Conservation (phyloP, 2,113 vertebrate species). For the Anhinga rufa region DNA sequence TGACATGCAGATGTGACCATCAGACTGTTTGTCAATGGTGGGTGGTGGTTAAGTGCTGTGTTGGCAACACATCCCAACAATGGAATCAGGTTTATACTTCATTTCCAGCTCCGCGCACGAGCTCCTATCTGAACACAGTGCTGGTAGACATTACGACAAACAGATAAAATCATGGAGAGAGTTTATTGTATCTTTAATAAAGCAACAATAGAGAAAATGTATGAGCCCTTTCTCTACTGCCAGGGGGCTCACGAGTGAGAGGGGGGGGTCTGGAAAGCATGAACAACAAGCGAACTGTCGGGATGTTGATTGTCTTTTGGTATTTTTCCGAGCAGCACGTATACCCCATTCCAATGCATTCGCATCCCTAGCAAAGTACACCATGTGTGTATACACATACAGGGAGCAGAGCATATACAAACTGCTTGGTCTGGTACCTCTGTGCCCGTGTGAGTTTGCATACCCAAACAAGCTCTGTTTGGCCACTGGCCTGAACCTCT, state of each 20-base stretch:
- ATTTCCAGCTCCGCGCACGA: slow-evolving; percentile 24
- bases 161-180: slow-evolving; percentile 23
- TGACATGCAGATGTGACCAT: slow-evolving; percentile 75
- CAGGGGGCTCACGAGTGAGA: background rate
- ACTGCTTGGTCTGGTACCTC: background rate
- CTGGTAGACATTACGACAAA: background rate
- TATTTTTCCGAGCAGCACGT: background rate
- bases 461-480: background rate
- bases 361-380: background rate
- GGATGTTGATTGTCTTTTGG: background rate
- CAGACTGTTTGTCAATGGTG: slow-evolving; percentile 64
- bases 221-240: background rate
- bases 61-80: slow-evolving; percentile 42
- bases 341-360: background rate
- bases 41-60: slow-evolving; percentile 51
- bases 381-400: background rate
- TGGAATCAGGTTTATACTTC: slow-evolving; percentile 49
- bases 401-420: background rate
- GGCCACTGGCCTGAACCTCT: background rate
- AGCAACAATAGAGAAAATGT: background rate
- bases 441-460: accelerated
- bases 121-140: slow-evolving; percentile 1
- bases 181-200: slow-evolving; percentile 37
- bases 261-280: background rate
- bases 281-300: background rate